These are phyloP conservation scores for Drosophila austrosaltans DNA, from an alignment of 2,888 invertebrate genomes.

Conservation along the genomic window DNA sequence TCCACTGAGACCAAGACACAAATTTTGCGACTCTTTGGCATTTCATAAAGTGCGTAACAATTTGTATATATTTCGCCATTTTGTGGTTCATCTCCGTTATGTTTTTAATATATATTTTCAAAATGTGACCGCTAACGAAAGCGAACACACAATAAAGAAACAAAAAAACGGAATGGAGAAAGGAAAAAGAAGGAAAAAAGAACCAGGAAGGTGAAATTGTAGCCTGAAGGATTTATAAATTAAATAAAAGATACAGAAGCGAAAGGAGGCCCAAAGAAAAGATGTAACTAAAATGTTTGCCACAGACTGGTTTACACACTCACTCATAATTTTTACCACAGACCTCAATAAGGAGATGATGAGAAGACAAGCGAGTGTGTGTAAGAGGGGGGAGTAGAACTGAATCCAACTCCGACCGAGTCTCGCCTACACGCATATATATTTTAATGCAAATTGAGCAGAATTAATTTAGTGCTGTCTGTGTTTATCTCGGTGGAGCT, in stretches of 20 bases:
- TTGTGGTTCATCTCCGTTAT: slow-evolving; percentile 45
- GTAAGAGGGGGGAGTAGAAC: neutral
- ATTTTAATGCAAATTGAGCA: slow-evolving; percentile 79
- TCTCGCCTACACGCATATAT: slow-evolving; percentile 43
- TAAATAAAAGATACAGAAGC: slow-evolving; percentile 58
- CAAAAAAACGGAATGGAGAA: neutral
- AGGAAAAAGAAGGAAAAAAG: neutral
- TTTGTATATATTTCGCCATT: slow-evolving; percentile 54
- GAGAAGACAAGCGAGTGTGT: slow-evolving; percentile 8
- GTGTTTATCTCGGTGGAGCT: slow-evolving; percentile 75
- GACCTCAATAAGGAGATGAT: neutral
- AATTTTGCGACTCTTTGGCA: slow-evolving; percentile 53
- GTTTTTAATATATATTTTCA: slow-evolving; percentile 58
- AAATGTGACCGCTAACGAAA: slow-evolving; percentile 50
- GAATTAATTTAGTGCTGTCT: slow-evolving; percentile 79
- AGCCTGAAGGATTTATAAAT: slow-evolving; percentile 66
- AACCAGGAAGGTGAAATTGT: slow-evolving; percentile 21
- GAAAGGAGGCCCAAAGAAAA: slow-evolving; percentile 50
- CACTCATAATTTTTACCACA: slow-evolving; percentile 13
- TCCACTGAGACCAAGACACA: slow-evolving; percentile 62
- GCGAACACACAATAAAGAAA: slow-evolving; percentile 20
- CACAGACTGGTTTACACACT: slow-evolving; percentile 26
- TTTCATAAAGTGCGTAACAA: slow-evolving; percentile 72
- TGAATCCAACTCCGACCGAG: slow-evolving; percentile 13
- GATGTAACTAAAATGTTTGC: slow-evolving; percentile 65